Evolutionary conservation across 2,888 invertebrate genomes (phyloP).

Genomic region (Eupeodes latifasciatus): DNA sequence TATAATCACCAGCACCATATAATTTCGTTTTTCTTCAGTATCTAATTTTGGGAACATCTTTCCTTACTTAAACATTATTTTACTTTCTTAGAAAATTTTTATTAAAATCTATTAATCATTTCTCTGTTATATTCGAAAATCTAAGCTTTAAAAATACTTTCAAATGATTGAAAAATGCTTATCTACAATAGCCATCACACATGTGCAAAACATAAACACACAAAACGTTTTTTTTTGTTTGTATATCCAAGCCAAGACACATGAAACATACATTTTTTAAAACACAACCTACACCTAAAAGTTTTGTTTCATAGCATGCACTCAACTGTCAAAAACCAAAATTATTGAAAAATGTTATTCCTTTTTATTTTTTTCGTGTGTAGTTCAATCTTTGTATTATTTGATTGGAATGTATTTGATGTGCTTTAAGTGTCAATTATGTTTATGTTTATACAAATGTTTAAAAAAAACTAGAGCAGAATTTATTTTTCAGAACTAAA

Average conservation of each 20-base stretch:
- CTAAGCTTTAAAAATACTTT: conserved; percentile 9
- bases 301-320: conserved; percentile 69
- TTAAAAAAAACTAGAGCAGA: background rate
- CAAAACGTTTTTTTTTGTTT: background rate
- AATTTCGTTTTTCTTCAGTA: conserved; percentile 11
- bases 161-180: conserved; percentile 61
- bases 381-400: conserved; percentile 5
- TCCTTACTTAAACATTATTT: conserved; percentile 28
- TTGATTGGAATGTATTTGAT: conserved; percentile 32
- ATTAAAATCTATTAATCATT: conserved; percentile 35
- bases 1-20: conserved; percentile 15
- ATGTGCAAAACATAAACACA: conserved; percentile 1
- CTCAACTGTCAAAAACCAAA: background rate
- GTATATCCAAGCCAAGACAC: conserved; percentile 73
- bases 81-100: conserved; percentile 32
- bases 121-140: conserved; percentile 39
- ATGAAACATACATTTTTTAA: conserved; percentile 26
- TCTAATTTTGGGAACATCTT: conserved; percentile 10
- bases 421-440: conserved; percentile 45
- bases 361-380: conserved; percentile 7
- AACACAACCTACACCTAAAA: conserved; percentile 11
- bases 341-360: conserved; percentile 25
- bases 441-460: background rate
- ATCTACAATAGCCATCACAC: background rate
- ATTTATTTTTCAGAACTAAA: background rate